Base-by-base conservation (phyloP, 2,113 vertebrate genomes). In the Grantiella picta region DNA sequence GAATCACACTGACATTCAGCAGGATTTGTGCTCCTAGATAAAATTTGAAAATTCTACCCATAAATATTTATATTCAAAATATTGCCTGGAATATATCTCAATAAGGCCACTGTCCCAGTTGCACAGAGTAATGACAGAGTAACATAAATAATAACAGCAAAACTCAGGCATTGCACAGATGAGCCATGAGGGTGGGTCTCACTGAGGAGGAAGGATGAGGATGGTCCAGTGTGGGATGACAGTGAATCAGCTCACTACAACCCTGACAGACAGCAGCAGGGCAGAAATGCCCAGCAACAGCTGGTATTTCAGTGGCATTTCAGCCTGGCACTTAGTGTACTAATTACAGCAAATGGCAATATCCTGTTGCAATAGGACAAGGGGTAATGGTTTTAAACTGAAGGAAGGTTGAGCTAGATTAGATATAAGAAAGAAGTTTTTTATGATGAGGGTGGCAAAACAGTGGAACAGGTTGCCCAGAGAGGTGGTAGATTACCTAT, bases 11-110 rank as follows among this genome's bases (percentile, higher is more conserved):
- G 94, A 93, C 90, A 88, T 92, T 72, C 81, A 80, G 38, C 38
- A 54, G 78, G 78, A 87, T 87, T 95, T 91, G 54, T 90, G 82
- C 52, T 94, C 35, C 27, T n/a, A 70, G 85, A 86, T 77, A 92
- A 91, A 88, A 88, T 63, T 81, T 90, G 75, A 95, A 91, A 91
- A 91, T 88, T 90, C 60, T 66, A 49, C 15, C 71, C 35, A 88
- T 90, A 96, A 96, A 92, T 96, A 96, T 94, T 95, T 94, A 94
- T 85, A 86, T 77, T 70, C 54, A 88, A 94, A 95, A 86, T 93
- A 95, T 95, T 96, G 76, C 82, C 93, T 81, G 75, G 68, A 92
- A 95, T 94, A 86, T 49, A 54, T 88, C 85, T 90, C 76, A 95
- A 66, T 94, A 91, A 96, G 80, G 42, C 61, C 79, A 64, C n/a